Percentiles rank a stretch among this genome's conserved stretches.
Conservation (phyloP, 2,113 vertebrate genomes). For the Tupaia tana region DNA sequence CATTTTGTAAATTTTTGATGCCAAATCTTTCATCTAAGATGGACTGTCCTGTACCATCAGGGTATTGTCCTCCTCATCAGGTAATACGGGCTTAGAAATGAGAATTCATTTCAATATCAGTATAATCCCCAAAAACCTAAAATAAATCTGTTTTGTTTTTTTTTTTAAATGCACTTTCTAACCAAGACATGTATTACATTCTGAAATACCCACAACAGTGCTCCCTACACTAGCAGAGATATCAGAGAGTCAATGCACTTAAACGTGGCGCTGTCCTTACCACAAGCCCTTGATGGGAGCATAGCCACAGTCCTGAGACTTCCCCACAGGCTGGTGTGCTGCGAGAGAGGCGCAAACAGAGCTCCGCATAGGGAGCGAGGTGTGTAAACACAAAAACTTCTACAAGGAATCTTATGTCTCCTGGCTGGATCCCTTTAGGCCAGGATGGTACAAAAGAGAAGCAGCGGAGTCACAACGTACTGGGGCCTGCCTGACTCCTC, state of each 20-base stretch:
- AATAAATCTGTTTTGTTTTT: slow-evolving; percentile 36
- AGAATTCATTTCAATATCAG: not conserved
- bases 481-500: slow-evolving; percentile 49
- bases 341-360: slow-evolving; percentile 28
- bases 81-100: not conserved
- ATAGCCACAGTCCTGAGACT: not conserved
- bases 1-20: slow-evolving; percentile 41
- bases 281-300: slow-evolving; percentile 44
- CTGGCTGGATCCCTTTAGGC: not conserved
- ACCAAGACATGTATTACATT: slow-evolving; percentile 41
- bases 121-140: slow-evolving; percentile 1
- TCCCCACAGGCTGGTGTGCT: not conserved
- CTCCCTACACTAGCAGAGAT: slow-evolving; percentile 22
- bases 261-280: slow-evolving; percentile 54
- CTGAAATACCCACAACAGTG: not conserved
- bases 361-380: slow-evolving; percentile 2
- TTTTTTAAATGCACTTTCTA: slow-evolving; percentile 32
- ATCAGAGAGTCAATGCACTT: not conserved
- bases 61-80: not conserved
- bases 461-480: slow-evolving; percentile 12
- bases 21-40: slow-evolving; percentile 54
- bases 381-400: slow-evolving; percentile 2
- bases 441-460: slow-evolving; percentile 36
- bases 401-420: not conserved
- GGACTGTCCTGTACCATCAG: not conserved